These are phyloP conservation scores for Ornithoptera alexandrae DNA, from an alignment of 2,888 invertebrate genomes.

Conservation along the genomic window DNA sequence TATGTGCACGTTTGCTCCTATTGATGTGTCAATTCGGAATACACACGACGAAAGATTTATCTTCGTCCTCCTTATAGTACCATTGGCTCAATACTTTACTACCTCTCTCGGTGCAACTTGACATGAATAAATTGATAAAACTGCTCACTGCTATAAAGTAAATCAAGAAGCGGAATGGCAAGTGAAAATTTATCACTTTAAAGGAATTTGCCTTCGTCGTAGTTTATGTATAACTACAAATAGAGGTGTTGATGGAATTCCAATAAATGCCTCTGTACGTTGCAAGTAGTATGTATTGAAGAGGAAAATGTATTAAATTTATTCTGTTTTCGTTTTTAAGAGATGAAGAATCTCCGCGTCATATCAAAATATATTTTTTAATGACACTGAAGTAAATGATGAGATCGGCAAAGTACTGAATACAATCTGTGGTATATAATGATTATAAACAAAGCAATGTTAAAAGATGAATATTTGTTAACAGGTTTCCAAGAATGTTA, in stretches of 20 bases:
- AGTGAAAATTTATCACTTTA: neutral
- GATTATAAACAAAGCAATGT: neutral
- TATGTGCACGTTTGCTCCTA: slow-evolving; percentile 14
- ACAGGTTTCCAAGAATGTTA: slow-evolving; percentile 20
- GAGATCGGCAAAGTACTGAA: no score
- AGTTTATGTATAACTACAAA: neutral
- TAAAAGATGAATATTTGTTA: slow-evolving; percentile 1
- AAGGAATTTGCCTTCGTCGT: neutral
- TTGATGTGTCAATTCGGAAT: slow-evolving; percentile 29
- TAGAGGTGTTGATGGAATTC: neutral
- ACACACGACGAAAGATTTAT: slow-evolving; percentile 23
- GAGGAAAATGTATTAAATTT: no score
- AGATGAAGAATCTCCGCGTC: no score
- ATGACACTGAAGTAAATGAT: no score
- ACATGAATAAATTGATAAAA: slow-evolving; percentile 20
- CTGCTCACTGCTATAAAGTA: slow-evolving; percentile 8
- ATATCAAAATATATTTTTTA: no score
- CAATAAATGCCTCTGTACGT: neutral
- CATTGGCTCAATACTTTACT: slow-evolving; percentile 22
- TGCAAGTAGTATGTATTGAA: no score
- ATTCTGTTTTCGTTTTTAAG: no score
- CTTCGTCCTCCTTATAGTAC: slow-evolving; percentile 4
- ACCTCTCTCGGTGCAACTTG: slow-evolving; percentile 12
- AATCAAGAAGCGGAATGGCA: slow-evolving; percentile 8
- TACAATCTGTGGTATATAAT: no score